Base-by-base conservation (phyloP, 2,888 invertebrate species). In the Cantharis rufa region DNA sequence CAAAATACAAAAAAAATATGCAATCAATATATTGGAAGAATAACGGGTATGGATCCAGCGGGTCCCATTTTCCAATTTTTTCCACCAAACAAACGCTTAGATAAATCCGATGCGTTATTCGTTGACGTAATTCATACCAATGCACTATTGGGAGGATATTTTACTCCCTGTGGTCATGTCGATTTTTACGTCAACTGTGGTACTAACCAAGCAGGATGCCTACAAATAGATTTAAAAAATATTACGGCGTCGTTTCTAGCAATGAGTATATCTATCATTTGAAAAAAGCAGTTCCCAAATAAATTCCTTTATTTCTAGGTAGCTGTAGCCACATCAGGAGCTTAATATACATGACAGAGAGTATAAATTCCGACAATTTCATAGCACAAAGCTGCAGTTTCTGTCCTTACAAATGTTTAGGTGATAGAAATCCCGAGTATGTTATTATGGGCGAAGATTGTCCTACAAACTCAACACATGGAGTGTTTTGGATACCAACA, bases 61-160 rank as follows among this genome's bases (percentile, higher is more conserved):
- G 77, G 74, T 10, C 77, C 74, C 0, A 3, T 77, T 10, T 74
- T 69, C 24, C 28, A 77, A 24, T 0, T 10, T 7, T 5, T 48
- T 4, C 27, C n/a, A 5, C 10, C 32, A 24, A 48, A 13, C 9
- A 18, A 69, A n/a, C 27, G 71, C 5, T 61, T 77, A 11, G 68
- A 62, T 27, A 27, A 63, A 48, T 21, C 15, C 3, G 77, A 77
- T 63, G 77, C 74, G 2, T 10, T 9, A 11, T 71, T 71, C 15
- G 77, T 77, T 3, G 77, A 77, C 18, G 71, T 71, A 5, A 74
- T 77, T 11, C 77, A 77, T 24, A 77, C 74, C 7, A 61, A 74
- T 21, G 62, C 48, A 11, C 1, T 15, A 10, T 1, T 28, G 62
- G 66, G 24, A n/a, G 77, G 77, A 16, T 74, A 71, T n/a, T n/a